Percentiles rank a stretch among this genome's conserved stretches.
These are phyloP conservation scores for Globodera ellingtonae DNA, from an alignment of 1,140 invertebrate genomes.

Conservation along the genomic window DNA sequence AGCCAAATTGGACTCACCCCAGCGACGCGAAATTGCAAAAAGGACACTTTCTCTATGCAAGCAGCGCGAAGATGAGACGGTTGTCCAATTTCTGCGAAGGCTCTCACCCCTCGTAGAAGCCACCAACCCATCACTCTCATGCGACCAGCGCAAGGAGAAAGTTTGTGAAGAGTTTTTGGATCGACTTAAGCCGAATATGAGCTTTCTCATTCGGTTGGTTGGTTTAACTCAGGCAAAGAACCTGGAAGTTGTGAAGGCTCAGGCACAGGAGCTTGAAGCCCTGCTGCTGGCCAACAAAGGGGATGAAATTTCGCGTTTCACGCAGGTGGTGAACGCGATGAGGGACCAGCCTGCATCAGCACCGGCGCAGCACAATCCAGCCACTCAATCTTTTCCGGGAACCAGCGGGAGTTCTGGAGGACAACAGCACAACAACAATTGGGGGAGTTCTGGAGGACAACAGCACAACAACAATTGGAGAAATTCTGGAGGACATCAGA, in stretches of 20 bases:
- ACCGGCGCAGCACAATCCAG: no score
- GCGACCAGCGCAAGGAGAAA: neutral
- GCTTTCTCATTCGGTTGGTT: neutral
- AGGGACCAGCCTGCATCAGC: no score
- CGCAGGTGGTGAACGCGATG: no score
- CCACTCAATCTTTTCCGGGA: no score
- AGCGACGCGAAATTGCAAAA: constrained; percentile 2
- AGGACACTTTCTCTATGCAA: neutral
- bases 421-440: no score
- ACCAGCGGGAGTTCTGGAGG: no score
- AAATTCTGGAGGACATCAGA: no score
- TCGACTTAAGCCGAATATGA: constrained; percentile 3
- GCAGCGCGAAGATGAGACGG: neutral
- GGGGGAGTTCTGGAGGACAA: no score
- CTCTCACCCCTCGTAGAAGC: neutral
- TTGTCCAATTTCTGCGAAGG: neutral
- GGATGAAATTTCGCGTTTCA: no score
- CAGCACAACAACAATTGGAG: no score
- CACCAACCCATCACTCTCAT: neutral
- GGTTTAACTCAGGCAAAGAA: neutral
- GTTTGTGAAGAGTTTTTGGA: constrained; percentile 13
- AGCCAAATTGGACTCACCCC: constrained; percentile 2
- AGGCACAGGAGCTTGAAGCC: constrained; percentile 2
- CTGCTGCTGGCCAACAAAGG: no score
- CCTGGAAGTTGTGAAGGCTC: neutral